A percentile compares a stretch with the other conserved stretches of the same genome.
Evolutionary conservation across 1,140 invertebrate species (phyloP).

Genomic region (Drosophila asahinai): DNA sequence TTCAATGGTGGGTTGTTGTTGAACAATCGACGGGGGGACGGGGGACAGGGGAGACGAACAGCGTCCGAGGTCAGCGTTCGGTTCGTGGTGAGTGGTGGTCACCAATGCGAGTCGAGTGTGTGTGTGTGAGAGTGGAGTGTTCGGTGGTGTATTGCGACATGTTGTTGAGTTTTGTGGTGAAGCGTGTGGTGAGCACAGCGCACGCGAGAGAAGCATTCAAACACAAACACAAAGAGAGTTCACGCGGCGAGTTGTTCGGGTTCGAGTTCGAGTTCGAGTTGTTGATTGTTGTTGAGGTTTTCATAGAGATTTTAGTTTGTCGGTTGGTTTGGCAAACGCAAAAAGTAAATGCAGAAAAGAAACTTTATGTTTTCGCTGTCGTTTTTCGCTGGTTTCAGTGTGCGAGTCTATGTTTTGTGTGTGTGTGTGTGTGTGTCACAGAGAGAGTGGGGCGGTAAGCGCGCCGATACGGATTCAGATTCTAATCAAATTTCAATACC

Average conservation of each 20-base stretch:
- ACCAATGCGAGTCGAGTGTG: conserved; percentile 27
- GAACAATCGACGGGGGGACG: conserved; percentile 14
- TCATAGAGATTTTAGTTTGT: conserved; percentile 43
- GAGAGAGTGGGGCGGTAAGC: conserved; percentile 43
- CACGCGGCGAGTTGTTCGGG: conserved; percentile 43
- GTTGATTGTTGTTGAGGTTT: conserved; percentile 49
- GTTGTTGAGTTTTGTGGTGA: conserved; percentile 35
- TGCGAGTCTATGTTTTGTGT: conserved; percentile 43
- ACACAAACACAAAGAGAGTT: conserved; percentile 60
- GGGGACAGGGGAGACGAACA: conserved; percentile 15
- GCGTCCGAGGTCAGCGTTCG: conserved; percentile 52
- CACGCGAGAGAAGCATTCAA: conserved; percentile 73
- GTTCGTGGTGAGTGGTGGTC: conserved; percentile 25
- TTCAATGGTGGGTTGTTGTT: conserved; percentile 7
- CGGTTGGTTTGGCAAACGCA: conserved; percentile 61
- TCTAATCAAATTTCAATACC: conserved; percentile 15
- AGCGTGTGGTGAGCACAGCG: conserved; percentile 63
- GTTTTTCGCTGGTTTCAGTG: conserved; percentile 52
- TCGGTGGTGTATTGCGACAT: conserved; percentile 20
- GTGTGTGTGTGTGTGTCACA: conserved; percentile 27
- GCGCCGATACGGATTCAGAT: conserved; percentile 30
- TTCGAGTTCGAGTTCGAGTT: conserved; percentile 26
- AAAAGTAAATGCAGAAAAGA: conserved; percentile 83
- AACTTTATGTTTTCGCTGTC: conserved; percentile 74
- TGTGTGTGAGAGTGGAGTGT: conserved; percentile 11